Percentiles rank a stretch among this genome's conserved stretches.
These are phyloP conservation scores for Lasioglossum lativentre DNA, from an alignment of 2,888 invertebrate species.

Conservation along the genomic window DNA sequence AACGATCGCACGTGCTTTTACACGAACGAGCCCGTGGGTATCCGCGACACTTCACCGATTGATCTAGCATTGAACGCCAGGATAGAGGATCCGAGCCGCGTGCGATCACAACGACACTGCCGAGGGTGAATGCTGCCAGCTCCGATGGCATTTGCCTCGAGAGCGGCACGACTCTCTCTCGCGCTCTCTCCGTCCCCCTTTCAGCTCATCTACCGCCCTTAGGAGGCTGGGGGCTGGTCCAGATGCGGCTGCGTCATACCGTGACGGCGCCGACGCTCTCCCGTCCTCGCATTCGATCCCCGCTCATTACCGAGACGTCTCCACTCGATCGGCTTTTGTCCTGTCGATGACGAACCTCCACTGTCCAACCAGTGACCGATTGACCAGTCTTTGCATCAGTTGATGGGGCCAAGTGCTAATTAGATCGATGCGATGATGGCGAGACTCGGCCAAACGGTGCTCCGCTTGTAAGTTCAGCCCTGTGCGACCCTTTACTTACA, in stretches of 20 bases:
- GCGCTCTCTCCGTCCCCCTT: constrained; percentile 44
- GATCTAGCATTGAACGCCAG: background rate
- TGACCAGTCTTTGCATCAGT: constrained; percentile 3
- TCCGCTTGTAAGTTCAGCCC: background rate
- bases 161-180: constrained; percentile 63
- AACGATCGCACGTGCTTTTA: background rate
- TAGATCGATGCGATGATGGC: constrained; percentile 13
- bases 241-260: constrained; percentile 67
- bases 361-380: constrained; percentile 23
- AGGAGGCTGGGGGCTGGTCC: constrained; percentile 44
- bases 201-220: constrained; percentile 35
- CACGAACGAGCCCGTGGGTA: background rate
- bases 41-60: constrained; percentile 9
- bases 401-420: constrained; percentile 22
- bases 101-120: constrained; percentile 42
- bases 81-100: constrained; percentile 23
- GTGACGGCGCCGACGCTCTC: constrained; percentile 69
- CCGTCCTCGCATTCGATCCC: constrained; percentile 53
- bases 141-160: constrained; percentile 67
- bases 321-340: constrained; percentile 35
- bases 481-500: background rate
- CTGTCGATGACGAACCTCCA: constrained; percentile 26
- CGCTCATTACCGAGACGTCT: constrained; percentile 39
- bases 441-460: background rate
- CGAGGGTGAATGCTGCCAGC: constrained; percentile 59